Evolutionary conservation across 2,113 vertebrate species (phyloP).

Genomic region (Antennarius striatus): DNA sequence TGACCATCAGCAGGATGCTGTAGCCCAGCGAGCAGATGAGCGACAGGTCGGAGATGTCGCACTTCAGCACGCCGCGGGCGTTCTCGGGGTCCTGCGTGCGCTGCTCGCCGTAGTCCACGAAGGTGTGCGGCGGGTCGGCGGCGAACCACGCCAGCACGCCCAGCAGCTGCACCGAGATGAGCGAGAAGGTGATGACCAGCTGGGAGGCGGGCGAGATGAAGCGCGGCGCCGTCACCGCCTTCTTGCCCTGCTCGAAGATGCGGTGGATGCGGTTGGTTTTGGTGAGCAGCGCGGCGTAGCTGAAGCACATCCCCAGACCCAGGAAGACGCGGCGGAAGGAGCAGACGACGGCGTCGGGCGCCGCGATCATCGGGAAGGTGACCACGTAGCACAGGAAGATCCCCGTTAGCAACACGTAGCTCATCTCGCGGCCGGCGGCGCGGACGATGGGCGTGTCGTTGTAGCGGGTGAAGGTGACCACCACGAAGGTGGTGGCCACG

Average conservation of each 20-base stretch:
- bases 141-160: conserved; percentile 93
- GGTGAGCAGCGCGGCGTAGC: conserved; percentile 93
- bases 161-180: conserved; percentile 93
- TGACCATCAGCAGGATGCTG: too few species aligned
- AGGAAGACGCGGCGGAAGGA: conserved; percentile 91
- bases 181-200: conserved; percentile 92
- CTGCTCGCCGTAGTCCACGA: conserved; percentile 95
- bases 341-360: conserved; percentile 88
- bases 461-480: conserved; percentile 89
- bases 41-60: too few species aligned
- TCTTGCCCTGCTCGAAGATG: conserved; percentile 96
- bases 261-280: conserved; percentile 98
- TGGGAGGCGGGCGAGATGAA: conserved; percentile 97
- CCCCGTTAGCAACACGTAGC: conserved; percentile 93
- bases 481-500: conserved; percentile 88
- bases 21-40: too few species aligned
- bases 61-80: conserved; percentile 90
- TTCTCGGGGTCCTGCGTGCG: conserved; percentile 89
- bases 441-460: conserved; percentile 94
- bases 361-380: conserved; percentile 96
- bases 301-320: conserved; percentile 97
- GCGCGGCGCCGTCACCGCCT: conserved; percentile 90
- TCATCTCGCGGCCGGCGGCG: conserved; percentile 93
- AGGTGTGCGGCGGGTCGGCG: conserved; percentile 89
- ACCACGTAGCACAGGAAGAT: conserved; percentile 95